Evolutionary conservation across 2,888 invertebrate genomes (phyloP).

Genomic region (Drosophila mettleri): DNA sequence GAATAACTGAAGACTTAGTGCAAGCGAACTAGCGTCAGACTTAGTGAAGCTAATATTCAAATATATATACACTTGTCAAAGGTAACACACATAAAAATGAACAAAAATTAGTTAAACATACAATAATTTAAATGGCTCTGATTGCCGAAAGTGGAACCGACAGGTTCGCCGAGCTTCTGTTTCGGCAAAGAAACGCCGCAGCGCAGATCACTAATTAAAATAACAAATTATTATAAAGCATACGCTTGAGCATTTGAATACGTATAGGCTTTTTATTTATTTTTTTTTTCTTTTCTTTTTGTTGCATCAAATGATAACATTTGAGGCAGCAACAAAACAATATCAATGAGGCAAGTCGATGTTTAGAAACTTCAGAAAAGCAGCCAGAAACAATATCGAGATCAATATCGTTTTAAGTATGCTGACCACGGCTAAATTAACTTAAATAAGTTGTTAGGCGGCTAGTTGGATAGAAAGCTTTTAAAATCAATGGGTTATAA

Average conservation of each 20-base stretch:
- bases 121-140: constrained; percentile 68
- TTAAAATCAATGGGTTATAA: constrained; percentile 67
- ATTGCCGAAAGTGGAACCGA: constrained; percentile 73
- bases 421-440: constrained; percentile 48
- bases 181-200: constrained; percentile 33
- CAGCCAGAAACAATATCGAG: constrained; percentile 36
- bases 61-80: constrained; percentile 45
- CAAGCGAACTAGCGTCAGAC: background rate
- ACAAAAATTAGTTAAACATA: constrained; percentile 71
- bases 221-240: constrained; percentile 68
- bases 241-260: constrained; percentile 67
- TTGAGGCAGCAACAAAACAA: constrained; percentile 8
- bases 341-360: constrained; percentile 3
- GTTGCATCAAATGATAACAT: constrained; percentile 35
- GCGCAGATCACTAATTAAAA: constrained; percentile 58
- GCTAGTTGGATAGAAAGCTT: constrained; percentile 74
- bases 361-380: constrained; percentile 18
- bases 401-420: constrained; percentile 34
- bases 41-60: background rate
- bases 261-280: constrained; percentile 51
- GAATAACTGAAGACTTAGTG: background rate
- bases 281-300: too few relatives aligned
- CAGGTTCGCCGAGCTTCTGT: constrained; percentile 74
- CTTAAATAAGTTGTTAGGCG: constrained; percentile 71
- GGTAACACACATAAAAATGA: constrained; percentile 61